Conservation (phyloP, 1,140 invertebrate genomes). For the Hydropsyche tenuis region DNA sequence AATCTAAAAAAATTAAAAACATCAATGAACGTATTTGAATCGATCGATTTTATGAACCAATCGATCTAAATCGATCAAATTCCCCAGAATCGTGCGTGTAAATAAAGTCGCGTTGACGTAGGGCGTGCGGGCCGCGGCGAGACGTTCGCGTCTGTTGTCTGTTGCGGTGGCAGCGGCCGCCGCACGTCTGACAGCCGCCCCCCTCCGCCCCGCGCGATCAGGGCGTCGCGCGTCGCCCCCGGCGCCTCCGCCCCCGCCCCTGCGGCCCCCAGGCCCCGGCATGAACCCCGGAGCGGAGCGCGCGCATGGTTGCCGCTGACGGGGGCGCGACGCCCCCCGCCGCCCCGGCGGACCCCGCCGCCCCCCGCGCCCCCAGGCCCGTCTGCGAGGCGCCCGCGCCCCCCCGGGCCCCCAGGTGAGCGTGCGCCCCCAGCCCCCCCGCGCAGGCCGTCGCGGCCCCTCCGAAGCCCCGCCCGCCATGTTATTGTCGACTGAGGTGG, state of each 20-base stretch:
- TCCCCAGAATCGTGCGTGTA: no score
- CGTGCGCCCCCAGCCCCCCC: not conserved
- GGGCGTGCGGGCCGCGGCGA: not conserved
- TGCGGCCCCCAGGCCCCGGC: not conserved
- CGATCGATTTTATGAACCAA: no score
- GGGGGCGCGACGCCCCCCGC: conserved; percentile 2
- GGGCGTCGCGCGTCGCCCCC: not conserved
- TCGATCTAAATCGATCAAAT: no score
- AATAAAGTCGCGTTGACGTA: not conserved
- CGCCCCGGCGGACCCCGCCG: not conserved
- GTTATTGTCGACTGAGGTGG: not conserved
- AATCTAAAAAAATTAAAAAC: no score
- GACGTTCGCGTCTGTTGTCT: not conserved
- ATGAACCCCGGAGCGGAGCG: not conserved
- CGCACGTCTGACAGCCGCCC: not conserved
- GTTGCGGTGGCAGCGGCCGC: not conserved
- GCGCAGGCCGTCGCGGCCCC: not conserved
- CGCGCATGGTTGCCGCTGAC: not conserved
- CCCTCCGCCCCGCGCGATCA: not conserved
- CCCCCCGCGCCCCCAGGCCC: conserved; percentile 3
- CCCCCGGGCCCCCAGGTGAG: not conserved
- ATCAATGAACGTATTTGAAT: no score
- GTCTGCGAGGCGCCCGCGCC: not conserved
- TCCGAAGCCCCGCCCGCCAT: not conserved
- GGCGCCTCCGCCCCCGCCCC: not conserved